phyloP scores from a whole-genome alignment of 1,140 invertebrate genomes.

The Achatina immaculata region DNA sequence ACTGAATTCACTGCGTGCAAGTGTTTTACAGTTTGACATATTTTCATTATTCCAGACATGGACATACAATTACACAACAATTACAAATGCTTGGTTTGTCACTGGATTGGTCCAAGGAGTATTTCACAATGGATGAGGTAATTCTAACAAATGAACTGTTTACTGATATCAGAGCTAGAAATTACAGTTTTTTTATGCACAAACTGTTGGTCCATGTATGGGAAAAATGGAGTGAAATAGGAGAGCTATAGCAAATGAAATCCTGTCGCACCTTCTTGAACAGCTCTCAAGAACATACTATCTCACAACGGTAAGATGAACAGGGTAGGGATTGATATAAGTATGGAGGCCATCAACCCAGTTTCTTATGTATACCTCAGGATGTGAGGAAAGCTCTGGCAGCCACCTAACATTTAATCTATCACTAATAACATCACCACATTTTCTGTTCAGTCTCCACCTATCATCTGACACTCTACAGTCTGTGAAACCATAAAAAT shows the following conservation, averaged over 20 bases:
- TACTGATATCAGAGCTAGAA: not conserved
- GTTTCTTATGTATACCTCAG: too few species aligned
- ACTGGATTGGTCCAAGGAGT: slow-evolving; percentile 91
- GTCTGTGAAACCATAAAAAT: too few species aligned
- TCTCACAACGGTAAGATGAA: too few species aligned
- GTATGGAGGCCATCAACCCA: too few species aligned
- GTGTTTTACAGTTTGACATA: too few species aligned
- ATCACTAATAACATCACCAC: too few species aligned
- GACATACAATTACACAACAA: slow-evolving; percentile 91
- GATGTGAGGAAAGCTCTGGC: too few species aligned
- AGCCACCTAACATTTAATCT: too few species aligned
- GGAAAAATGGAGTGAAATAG: not conserved
- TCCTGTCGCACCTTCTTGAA: not conserved
- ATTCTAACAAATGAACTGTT: slow-evolving; percentile 9
- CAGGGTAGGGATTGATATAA: too few species aligned
- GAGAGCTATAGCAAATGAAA: not conserved
- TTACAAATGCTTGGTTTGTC: slow-evolving; percentile 90
- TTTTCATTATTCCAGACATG: slow-evolving; percentile 81
- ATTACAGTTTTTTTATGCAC: not conserved
- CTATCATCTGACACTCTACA: too few species aligned
- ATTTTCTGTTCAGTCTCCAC: too few species aligned
- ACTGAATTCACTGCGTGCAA: too few species aligned
- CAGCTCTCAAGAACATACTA: not conserved
- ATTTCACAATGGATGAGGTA: slow-evolving; percentile 97
- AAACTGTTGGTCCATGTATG: not conserved